A percentile compares a stretch with the other conserved stretches of the same genome.
Evolutionary conservation across 2,888 invertebrate species (phyloP).

Genomic region (Troides oblongomaculatus): DNA sequence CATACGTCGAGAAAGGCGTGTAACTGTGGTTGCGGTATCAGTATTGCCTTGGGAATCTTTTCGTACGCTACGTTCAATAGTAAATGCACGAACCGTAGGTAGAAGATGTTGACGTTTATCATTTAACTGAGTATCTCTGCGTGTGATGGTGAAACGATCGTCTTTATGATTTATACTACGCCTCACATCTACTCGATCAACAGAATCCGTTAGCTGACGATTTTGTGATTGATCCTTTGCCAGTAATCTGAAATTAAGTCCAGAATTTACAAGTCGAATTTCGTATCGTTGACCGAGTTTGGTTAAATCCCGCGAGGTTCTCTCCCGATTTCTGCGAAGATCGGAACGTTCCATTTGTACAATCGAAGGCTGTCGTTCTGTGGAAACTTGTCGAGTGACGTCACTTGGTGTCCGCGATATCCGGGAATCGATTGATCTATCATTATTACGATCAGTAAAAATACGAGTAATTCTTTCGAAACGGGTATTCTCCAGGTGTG

Average conservation of each 20-base stretch:
- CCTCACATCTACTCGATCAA: background rate
- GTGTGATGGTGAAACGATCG: background rate
- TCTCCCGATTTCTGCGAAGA: background rate
- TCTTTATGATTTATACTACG: background rate
- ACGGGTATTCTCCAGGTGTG: background rate
- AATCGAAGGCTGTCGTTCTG: background rate
- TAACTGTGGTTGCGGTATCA: no score
- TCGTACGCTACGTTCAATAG: background rate
- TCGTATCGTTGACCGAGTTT: background rate
- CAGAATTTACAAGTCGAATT: background rate
- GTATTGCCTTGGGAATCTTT: background rate
- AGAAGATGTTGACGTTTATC: background rate
- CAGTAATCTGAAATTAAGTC: no score
- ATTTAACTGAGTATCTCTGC: background rate
- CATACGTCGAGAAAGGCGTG: background rate
- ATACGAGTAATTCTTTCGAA: background rate
- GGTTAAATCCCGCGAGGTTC: background rate
- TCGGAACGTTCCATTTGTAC: slow-evolving; percentile 2
- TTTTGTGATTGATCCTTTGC: background rate
- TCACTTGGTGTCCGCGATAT: background rate
- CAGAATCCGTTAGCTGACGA: background rate
- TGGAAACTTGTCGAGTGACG: background rate
- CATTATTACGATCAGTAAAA: background rate
- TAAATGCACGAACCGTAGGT: background rate
- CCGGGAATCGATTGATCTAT: background rate